These are phyloP conservation scores for Drosophila tsacasi DNA, from an alignment of 1,140 invertebrate species.

Conservation along the genomic window DNA sequence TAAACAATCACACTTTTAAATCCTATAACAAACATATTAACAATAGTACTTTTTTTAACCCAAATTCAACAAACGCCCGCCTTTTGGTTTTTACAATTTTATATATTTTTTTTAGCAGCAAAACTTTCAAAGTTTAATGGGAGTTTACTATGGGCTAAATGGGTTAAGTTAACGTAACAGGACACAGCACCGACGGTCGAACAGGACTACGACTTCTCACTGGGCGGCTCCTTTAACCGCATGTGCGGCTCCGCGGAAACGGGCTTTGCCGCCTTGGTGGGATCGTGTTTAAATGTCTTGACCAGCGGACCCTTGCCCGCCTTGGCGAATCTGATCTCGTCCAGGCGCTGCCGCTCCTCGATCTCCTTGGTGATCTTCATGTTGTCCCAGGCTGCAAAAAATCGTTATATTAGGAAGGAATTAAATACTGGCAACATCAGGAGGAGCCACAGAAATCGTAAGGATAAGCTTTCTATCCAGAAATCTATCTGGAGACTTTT, in stretches of 20 bases:
- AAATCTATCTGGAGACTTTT: too few relatives aligned
- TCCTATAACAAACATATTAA: background rate
- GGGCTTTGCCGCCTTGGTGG: conserved; percentile 87
- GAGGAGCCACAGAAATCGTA: background rate
- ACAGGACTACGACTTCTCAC: conserved; percentile 10
- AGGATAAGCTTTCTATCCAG: too few relatives aligned
- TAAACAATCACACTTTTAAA: background rate
- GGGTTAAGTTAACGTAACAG: conserved; percentile 72
- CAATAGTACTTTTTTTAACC: background rate
- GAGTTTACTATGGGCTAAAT: conserved; percentile 53
- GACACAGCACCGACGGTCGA: conserved; percentile 31
- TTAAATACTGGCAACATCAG: background rate
- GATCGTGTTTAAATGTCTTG: conserved; percentile 95
- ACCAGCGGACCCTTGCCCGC: conserved; percentile 93
- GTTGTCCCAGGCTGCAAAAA: conserved; percentile 91
- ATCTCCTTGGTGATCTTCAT: conserved; percentile 92
- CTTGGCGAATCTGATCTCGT: conserved; percentile 92
- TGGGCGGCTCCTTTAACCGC: conserved; percentile 46
- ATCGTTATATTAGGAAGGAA: too few relatives aligned
- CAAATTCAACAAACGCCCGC: too few relatives aligned
- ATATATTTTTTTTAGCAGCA: conserved; percentile 50
- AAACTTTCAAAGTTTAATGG: conserved; percentile 20
- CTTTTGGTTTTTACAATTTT: conserved; percentile 35
- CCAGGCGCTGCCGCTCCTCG: conserved; percentile 90
- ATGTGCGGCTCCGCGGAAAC: conserved; percentile 31